phyloP scores from a whole-genome alignment of 30 jellyfish, hydroid and myxozoan species.

The Catostylus mosaicus region DNA sequence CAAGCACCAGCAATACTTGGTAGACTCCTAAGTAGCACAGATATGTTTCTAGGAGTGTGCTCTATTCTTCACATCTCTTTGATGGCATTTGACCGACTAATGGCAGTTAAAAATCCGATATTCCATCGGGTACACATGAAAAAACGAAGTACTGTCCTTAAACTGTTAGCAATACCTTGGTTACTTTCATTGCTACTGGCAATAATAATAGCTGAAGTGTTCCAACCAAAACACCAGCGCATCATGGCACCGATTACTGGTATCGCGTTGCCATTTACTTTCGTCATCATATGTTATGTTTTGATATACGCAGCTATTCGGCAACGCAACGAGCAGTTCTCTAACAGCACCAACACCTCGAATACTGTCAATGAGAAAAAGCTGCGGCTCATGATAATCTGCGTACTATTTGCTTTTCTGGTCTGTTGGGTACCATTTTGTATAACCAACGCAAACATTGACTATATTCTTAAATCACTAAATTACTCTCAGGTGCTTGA shows the following conservation, averaged over 20 bases:
- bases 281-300: not conserved
- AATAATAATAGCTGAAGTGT: not conserved
- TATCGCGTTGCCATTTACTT: not conserved
- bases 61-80: not conserved
- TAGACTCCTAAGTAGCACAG: not conserved
- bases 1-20: not conserved
- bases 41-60: not conserved
- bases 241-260: not conserved
- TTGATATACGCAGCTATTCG: not conserved
- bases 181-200: not conserved
- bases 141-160: not conserved
- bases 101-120: not conserved
- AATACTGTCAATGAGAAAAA: not conserved
- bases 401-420: not conserved
- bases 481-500: not conserved
- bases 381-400: not conserved
- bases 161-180: not conserved
- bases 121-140: not conserved
- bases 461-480: not conserved
- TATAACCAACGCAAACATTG: not conserved
- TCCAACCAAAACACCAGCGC: not conserved
- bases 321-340: not conserved
- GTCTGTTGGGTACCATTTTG: not conserved
- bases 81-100: not conserved
- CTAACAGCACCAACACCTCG: not conserved